Evolutionary conservation across 92 coral and sea anemone genomes (phyloP), one percentile per base, ranked within the genome.

Genomic region (Siderastrea siderea): DNA sequence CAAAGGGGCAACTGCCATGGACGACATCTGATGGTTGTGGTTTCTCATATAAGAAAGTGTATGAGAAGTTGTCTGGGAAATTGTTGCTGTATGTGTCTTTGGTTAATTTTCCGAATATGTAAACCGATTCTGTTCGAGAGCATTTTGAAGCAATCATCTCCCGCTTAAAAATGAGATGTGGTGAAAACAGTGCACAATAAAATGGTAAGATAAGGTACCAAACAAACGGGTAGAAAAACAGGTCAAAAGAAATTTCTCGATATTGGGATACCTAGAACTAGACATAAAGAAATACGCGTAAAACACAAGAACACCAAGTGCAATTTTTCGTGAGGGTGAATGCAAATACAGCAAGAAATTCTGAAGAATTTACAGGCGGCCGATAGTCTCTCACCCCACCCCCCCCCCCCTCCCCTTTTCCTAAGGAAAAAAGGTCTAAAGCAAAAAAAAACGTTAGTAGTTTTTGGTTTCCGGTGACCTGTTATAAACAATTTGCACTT

Each of bases 251-350:
- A 12, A 7, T 0, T 43, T 58, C 84, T 26, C 52, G 45, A 17
- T 9, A 63, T 11, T 79, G 38, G 38, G 65, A 62, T 10, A 53
- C 9, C 83, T 66, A 75, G 46, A 26, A 26, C 38, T 26, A 26
- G n/a, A 85, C 57, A 65, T 5, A 45, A 59, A 53, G 45, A 68
- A 26, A 53, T 80, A 87, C 5, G 61, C 53, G 61, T 77, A 80
- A 7, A 84, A 13, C 3, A 81, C 38, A 11, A 58, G 11, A 50
- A 49, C 71, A 46, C 81, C 49, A 71, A 44, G 6, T 5, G 7
- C 5, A 15, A 73, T 80, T 72, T 64, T 88, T 45, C 46, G 15
- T 45, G 52, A 79, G n/a, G 51, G 91, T 81, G 47, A 87, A 81
- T 9, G 77, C 82, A 48, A 81, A 84, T 12, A 81, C 68, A 3